Percentiles rank a stretch among this genome's conserved stretches.
Evolutionary conservation across 1,140 invertebrate genomes (phyloP).

Genomic region (Eulimnadia texana): DNA sequence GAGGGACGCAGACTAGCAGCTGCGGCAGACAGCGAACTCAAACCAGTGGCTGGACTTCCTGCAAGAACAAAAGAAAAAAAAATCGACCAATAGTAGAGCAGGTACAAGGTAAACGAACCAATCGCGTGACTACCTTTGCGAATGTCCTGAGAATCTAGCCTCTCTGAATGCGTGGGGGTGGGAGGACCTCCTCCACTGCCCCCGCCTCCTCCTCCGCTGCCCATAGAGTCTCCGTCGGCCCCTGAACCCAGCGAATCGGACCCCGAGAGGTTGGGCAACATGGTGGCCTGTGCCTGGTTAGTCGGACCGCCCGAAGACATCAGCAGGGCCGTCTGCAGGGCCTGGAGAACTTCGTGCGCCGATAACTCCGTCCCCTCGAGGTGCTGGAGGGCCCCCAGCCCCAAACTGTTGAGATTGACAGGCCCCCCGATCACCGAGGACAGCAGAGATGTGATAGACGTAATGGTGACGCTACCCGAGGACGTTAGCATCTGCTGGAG

Average conservation of each 20-base stretch:
- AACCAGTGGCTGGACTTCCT: slow-evolving; percentile 24
- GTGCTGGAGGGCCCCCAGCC: slow-evolving; percentile 27
- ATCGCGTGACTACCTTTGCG: slow-evolving; percentile 43
- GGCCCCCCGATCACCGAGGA: not conserved
- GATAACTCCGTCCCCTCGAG: slow-evolving; percentile 35
- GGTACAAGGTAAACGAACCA: too few species aligned
- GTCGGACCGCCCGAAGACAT: slow-evolving; percentile 28
- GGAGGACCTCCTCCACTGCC: slow-evolving; percentile 41
- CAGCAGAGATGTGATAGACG: not conserved
- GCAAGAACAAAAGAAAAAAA: slow-evolving; percentile 1
- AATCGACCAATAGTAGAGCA: too few species aligned
- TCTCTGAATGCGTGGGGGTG: slow-evolving; percentile 52
- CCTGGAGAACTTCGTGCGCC: slow-evolving; percentile 41
- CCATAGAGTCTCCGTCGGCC: slow-evolving; percentile 26
- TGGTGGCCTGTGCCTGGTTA: slow-evolving; percentile 2
- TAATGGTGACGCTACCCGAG: not conserved
- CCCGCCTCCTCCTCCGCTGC: slow-evolving; percentile 17
- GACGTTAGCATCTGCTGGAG: not conserved
- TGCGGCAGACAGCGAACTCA: slow-evolving; percentile 29
- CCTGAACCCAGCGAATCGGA: slow-evolving; percentile 25
- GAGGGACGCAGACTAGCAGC: slow-evolving; percentile 32
- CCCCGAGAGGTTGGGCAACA: slow-evolving; percentile 8
- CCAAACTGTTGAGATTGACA: slow-evolving; percentile 21
- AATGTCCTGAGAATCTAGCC: slow-evolving; percentile 31
- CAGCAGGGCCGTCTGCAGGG: slow-evolving; percentile 40